phyloP scores from a whole-genome alignment of 2,888 invertebrate species.

The Bugula neritina region DNA sequence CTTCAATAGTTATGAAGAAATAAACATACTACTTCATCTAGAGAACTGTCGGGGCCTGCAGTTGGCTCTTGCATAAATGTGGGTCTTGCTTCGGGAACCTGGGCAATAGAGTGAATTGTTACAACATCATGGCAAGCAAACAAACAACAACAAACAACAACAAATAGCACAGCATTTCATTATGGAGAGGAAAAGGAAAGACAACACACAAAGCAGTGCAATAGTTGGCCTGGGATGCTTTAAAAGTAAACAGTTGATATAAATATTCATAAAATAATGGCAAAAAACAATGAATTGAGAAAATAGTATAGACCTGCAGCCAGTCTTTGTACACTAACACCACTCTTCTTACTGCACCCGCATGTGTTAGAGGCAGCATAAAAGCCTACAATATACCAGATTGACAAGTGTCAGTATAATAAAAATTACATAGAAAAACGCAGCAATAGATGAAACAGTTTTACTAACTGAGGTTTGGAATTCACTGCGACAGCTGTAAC shows the following conservation, averaged over 20 bases:
- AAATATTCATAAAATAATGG: too few species aligned
- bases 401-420: neutral
- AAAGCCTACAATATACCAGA: slow-evolving; percentile 61
- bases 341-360: slow-evolving; percentile 78
- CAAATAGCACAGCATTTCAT: too few species aligned
- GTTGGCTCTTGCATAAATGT: slow-evolving; percentile 14
- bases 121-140: neutral
- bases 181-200: too few species aligned
- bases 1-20: too few species aligned
- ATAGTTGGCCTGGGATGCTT: too few species aligned
- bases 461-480: too few species aligned
- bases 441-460: too few species aligned
- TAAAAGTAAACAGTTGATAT: too few species aligned
- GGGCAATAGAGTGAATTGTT: neutral
- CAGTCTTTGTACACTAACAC: slow-evolving; percentile 90
- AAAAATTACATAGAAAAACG: too few species aligned
- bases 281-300: too few species aligned
- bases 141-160: neutral
- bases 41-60: neutral
- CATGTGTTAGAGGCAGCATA: slow-evolving; percentile 78
- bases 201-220: too few species aligned
- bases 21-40: slow-evolving; percentile 15
- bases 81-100: slow-evolving; percentile 14
- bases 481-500: neutral
- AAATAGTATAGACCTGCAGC: too few species aligned